A percentile compares a stretch with the other conserved stretches of the same genome.
Conservation (phyloP, 1,140 invertebrate species). For the Pseudomyrmex flavicornis region DNA sequence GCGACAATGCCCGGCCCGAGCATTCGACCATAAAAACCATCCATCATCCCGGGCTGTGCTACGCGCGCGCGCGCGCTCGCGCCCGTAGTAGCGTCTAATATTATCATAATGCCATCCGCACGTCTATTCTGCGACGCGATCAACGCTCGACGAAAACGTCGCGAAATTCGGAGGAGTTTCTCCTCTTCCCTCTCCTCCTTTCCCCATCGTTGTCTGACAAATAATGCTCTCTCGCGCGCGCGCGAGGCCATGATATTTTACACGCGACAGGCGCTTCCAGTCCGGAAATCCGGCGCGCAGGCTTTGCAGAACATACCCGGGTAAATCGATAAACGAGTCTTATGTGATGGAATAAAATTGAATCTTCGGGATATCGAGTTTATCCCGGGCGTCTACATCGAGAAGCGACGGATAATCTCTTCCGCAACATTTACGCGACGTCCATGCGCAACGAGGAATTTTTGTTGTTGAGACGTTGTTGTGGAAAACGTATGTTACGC, state of each 20-base stretch:
- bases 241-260: slow-evolving; percentile 46
- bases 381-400: slow-evolving; percentile 52
- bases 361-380: slow-evolving; percentile 56
- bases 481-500: not conserved
- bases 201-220: slow-evolving; percentile 65
- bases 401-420: slow-evolving; percentile 44
- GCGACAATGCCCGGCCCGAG: slow-evolving; percentile 63
- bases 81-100: slow-evolving; percentile 70
- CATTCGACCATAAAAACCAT: slow-evolving; percentile 67
- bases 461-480: not conserved
- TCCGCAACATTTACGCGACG: slow-evolving; percentile 54
- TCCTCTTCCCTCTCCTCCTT: too few relatives aligned
- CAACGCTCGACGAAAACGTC: slow-evolving; percentile 53
- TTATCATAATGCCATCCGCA: slow-evolving; percentile 74
- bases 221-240: slow-evolving; percentile 61
- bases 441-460: slow-evolving; percentile 27
- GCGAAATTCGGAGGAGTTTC: slow-evolving; percentile 22
- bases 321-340: slow-evolving; percentile 61
- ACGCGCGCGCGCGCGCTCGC: not conserved
- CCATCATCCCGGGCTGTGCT: slow-evolving; percentile 71
- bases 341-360: slow-evolving; percentile 58
- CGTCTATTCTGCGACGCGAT: slow-evolving; percentile 68
- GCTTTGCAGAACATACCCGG: slow-evolving; percentile 47
- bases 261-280: slow-evolving; percentile 44
- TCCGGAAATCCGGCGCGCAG: slow-evolving; percentile 45